Conservation (phyloP, 2,797 vertebrate genomes). For the Pseudochaenichthys georgianus region DNA sequence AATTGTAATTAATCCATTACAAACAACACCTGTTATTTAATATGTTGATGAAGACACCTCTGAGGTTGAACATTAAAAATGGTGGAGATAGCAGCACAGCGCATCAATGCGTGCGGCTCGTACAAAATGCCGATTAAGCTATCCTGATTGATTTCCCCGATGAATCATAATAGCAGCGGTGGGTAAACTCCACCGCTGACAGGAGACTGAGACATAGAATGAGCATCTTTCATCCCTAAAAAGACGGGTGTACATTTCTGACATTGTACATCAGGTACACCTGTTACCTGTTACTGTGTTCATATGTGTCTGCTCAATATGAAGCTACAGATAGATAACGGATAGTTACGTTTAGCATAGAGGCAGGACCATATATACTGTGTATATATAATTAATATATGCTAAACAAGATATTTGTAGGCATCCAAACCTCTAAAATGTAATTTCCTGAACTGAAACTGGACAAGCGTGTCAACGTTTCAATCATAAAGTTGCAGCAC, state of each 20-base stretch:
- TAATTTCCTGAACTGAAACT: too few species aligned
- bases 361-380: too few species aligned
- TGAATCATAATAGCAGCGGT: slow-evolving; percentile 58
- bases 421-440: too few species aligned
- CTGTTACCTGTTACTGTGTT: too few species aligned
- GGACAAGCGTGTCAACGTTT: too few species aligned
- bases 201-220: slow-evolving; percentile 17
- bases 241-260: slow-evolving; percentile 9
- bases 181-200: slow-evolving; percentile 37
- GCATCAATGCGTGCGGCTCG: slow-evolving; percentile 50
- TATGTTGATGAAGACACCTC: slow-evolving; percentile 71
- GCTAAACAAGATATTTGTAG: too few species aligned
- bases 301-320: too few species aligned
- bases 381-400: too few species aligned
- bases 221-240: slow-evolving; percentile 32
- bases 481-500: too few species aligned
- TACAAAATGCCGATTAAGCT: slow-evolving; percentile 62
- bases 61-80: slow-evolving; percentile 46
- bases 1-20: slow-evolving; percentile 77
- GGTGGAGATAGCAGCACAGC: slow-evolving; percentile 35
- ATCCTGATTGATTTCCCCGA: slow-evolving; percentile 66
- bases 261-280: not conserved
- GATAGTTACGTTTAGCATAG: too few species aligned
- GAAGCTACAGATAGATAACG: too few species aligned
- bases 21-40: slow-evolving; percentile 75